A percentile compares a stretch with the other conserved stretches of the same genome.
phyloP scores from a whole-genome alignment of 2,797 vertebrate genomes.

The Denticeps clupeoides region DNA sequence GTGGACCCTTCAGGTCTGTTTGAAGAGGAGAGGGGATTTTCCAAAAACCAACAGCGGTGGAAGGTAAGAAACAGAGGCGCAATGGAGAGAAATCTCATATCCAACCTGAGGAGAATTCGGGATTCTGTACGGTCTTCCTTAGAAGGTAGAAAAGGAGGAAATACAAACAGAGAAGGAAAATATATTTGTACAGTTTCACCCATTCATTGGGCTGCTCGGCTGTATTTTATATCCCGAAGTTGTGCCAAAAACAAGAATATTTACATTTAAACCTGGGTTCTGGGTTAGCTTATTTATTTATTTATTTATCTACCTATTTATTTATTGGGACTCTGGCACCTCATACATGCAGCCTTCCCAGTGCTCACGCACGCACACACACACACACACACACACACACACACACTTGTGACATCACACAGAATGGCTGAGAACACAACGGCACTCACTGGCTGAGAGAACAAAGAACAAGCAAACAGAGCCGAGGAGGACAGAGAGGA shows the following conservation, averaged over 20 bases:
- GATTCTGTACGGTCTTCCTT: slow-evolving; percentile 17
- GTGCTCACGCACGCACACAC: too few species aligned
- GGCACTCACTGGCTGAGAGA: too few species aligned
- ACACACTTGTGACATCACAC: too few species aligned
- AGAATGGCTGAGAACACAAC: slow-evolving; percentile 51
- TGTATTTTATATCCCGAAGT: slow-evolving; percentile 24
- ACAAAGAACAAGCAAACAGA: background rate
- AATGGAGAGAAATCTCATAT: background rate
- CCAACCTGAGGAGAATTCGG: slow-evolving; percentile 22
- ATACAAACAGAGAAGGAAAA: background rate
- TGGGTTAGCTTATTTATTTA: slow-evolving; percentile 19
- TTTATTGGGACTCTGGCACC: too few species aligned
- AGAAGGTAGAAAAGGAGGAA: background rate
- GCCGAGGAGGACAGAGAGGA: background rate
- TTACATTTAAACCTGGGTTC: slow-evolving; percentile 27
- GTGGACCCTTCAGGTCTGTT: background rate
- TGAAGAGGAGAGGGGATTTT: slow-evolving; percentile 14
- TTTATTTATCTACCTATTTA: slow-evolving; percentile 46
- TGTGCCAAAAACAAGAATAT: slow-evolving; percentile 25
- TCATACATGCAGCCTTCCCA: too few species aligned
- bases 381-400: too few species aligned
- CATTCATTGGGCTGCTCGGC: slow-evolving; percentile 28
- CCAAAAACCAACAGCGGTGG: slow-evolving; percentile 27
- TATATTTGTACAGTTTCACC: background rate
- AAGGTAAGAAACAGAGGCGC: background rate